A percentile compares a stretch with the other conserved stretches of the same genome.
Evolutionary conservation across 2,888 invertebrate genomes (phyloP).

Genomic region (Cryptocheilus praepositus): DNA sequence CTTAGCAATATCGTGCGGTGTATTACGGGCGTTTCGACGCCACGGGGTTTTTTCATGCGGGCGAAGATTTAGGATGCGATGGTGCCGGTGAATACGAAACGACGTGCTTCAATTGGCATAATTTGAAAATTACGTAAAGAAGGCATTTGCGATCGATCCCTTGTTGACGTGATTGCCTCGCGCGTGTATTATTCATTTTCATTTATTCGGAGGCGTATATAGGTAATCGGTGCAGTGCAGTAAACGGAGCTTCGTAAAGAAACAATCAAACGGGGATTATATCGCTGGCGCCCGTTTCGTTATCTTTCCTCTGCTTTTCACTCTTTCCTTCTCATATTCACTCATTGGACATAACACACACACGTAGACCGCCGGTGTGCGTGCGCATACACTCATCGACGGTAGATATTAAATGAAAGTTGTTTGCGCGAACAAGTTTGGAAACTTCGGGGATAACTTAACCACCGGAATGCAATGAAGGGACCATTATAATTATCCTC

Average conservation of each 20-base stretch:
- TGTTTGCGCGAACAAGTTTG: conserved; percentile 67
- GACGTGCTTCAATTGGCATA: not conserved
- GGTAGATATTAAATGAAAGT: conserved; percentile 72
- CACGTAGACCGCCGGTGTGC: not conserved
- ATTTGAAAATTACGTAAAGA: not conserved
- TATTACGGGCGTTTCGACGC: no score
- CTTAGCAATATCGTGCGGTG: no score
- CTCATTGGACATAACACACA: conserved; percentile 17
- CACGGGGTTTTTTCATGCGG: no score
- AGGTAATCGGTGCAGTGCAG: conserved; percentile 2
- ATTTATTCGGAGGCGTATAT: conserved; percentile 24
- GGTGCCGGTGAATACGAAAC: not conserved
- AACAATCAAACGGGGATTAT: conserved; percentile 63
- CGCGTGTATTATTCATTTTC: conserved; percentile 54
- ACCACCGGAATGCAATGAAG: conserved; percentile 34
- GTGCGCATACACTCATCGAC: conserved; percentile 17
- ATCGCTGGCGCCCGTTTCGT: conserved; percentile 24
- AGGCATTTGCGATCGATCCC: not conserved
- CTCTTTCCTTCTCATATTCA: conserved; percentile 53
- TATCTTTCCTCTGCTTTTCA: not conserved
- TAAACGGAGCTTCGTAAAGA: conserved; percentile 43
- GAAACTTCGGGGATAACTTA: conserved; percentile 70
- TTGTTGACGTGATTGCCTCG: conserved; percentile 36
- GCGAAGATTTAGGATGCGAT: no score
- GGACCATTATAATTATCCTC: conserved; percentile 66